Base-by-base conservation (phyloP, 2,888 invertebrate genomes). In the Venusia cambrica region DNA sequence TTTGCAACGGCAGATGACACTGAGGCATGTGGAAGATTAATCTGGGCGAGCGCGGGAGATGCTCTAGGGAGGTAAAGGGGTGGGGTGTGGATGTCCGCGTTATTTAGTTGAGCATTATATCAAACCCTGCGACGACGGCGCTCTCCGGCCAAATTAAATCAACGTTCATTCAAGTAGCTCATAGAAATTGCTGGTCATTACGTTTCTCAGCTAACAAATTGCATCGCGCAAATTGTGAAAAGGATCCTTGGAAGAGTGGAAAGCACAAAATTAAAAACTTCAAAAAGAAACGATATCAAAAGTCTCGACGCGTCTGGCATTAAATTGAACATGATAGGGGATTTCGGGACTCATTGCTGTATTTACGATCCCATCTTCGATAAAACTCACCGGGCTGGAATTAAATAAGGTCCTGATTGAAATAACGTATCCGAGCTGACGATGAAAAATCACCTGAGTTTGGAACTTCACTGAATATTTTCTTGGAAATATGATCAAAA, bases 21-120 rank as follows among this genome's bases (percentile, higher is more conserved):
- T 77, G 78, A 79, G 62, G 70, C 66, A 80, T 77, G 77, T 73
- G 62, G 58, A 70, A 70, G 66, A 79, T 78, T 78, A 78, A 77
- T 76, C 73, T 70, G 56, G 54, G 51, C 51, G 52, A 52, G 51
- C 42, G 45, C 48, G 46, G 51, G 46, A 20, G 38, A 38, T 44
- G 27, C 36, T 35, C 8, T 15, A 17, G 25, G 31, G 40, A 16
- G 13, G 29, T 32, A 39, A 17, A 28, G 43, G 29, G 34, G 38
- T 22, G 40, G 52, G 49, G 51, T 29, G 55, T 33, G 49, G 60
- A 59, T 66, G 70, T 73, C 72, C 70, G 49, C 63, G 63, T 74
- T 73, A 73, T 76, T 74, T 74, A 78, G 69, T 71, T 69, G 63
- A 67, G 65, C 65, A 69, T 76, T 76, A 73, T 72, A 72, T 76